Base-by-base conservation (phyloP, 2,888 invertebrate genomes). In the Sarcophaga rosellei region DNA sequence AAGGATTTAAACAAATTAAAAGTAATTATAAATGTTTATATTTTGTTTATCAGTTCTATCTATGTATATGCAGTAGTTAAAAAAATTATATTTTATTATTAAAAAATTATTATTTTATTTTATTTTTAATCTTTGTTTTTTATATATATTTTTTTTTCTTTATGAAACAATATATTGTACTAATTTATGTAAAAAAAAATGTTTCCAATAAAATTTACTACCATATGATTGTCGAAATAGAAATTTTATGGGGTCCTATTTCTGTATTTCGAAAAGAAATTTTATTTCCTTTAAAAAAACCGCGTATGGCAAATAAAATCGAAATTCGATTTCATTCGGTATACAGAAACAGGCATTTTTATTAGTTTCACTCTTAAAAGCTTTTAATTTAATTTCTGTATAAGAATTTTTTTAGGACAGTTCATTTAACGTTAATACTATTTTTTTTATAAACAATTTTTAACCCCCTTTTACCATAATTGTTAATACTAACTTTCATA, bases 141-240 rank as follows among this genome's bases (percentile, higher is more conserved):
- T 57, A 62, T 73, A 70, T 65, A n/a, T 57, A 69, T 20, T 45
- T 76, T 75, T 73, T 20, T 45, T 76, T 75, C 59, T 72, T 59
- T 59, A 74, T 21, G 3, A 57, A 81, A 63, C 12, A 75, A 77
- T 63, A 63, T 84, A 74, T 84, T 86, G 86, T 86, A 86, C 86
- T 86, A 84, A 86, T 86, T 86, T 86, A 86, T 86, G 86, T 86
- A 76, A 82, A 76, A 82, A 73, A 11, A 75, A 61, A n/a, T 66
- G 3, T 20, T 77, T 84, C 61, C 20, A 80, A 84, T 75, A 70
- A 80, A 70, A 70, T 61, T 74, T 69, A 53, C 57, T 35, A 35
- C 35, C 35, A 1, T 35, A 8, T 35, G 35, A 35, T 35, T 35
- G 35, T 35, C 8, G 35, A 35, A 35, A 35, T 35, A 35, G 35